Percentiles rank a stretch among this genome's conserved stretches.
phyloP scores from a whole-genome alignment of 2,888 invertebrate genomes.

The Candidula unifasciata region DNA sequence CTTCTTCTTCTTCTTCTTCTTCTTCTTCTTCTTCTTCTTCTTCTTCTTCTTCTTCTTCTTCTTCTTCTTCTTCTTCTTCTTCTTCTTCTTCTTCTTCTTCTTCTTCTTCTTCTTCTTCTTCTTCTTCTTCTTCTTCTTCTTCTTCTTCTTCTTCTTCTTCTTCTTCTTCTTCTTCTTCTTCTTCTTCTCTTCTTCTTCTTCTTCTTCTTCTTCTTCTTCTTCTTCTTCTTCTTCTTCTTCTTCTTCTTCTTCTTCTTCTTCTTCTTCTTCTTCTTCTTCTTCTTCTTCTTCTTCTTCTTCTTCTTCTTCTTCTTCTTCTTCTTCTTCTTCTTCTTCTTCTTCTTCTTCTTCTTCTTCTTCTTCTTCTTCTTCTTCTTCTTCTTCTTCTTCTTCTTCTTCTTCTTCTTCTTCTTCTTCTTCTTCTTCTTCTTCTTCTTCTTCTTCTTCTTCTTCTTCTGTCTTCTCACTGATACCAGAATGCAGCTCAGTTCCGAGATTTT shows the following conservation, averaged over 20 bases:
- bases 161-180: neutral
- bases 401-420: no score
- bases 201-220: slow-evolving; percentile 14
- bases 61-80: slow-evolving; percentile 20
- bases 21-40: neutral
- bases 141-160: neutral
- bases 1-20: neutral
- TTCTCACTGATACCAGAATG: no score
- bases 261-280: no score
- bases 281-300: no score
- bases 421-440: no score
- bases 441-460: neutral
- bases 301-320: no score
- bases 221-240: neutral
- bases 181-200: neutral
- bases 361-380: no score
- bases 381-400: no score
- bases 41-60: neutral
- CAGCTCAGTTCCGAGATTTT: neutral
- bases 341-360: no score
- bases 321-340: no score
- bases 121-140: neutral
- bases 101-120: neutral
- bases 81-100: slow-evolving; percentile 31
- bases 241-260: neutral